These are phyloP conservation scores for Druceiella hillmani DNA, from an alignment of 2,888 invertebrate genomes.

Conservation along the genomic window DNA sequence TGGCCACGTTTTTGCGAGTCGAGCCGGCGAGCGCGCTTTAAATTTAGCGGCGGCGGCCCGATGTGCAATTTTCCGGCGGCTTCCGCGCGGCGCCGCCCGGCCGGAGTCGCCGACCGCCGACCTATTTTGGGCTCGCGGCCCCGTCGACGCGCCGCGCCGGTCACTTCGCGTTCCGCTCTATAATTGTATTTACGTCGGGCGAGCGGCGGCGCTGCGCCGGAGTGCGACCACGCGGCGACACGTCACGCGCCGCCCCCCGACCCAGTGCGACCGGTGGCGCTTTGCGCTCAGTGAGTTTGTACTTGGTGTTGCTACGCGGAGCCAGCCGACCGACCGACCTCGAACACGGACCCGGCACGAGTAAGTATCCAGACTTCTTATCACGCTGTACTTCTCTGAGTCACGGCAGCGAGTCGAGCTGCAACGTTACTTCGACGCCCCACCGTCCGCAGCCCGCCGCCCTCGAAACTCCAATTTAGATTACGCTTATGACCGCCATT, in stretches of 20 bases:
- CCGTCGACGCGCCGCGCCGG: constrained; percentile 8
- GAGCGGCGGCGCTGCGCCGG: constrained; percentile 2
- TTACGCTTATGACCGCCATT: too few relatives aligned
- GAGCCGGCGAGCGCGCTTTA: constrained; percentile 23
- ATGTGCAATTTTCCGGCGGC: constrained; percentile 40
- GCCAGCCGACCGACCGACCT: background rate
- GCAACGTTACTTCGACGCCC: too few relatives aligned
- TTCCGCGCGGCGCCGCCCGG: constrained; percentile 28
- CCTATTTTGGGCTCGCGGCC: constrained; percentile 2
- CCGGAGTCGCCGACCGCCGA: constrained; percentile 8
- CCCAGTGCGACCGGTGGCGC: constrained; percentile 11
- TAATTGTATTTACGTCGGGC: background rate
- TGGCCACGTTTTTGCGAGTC: too few relatives aligned
- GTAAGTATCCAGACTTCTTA: too few relatives aligned
- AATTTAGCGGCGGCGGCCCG: constrained; percentile 38
- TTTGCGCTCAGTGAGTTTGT: constrained; percentile 15
- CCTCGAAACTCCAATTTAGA: too few relatives aligned
- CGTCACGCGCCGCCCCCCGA: constrained; percentile 22
- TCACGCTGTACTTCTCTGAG: too few relatives aligned
- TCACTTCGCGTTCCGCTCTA: constrained; percentile 1
- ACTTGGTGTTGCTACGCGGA: constrained; percentile 31
- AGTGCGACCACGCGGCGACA: background rate
- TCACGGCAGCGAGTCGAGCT: too few relatives aligned
- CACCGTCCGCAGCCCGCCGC: too few relatives aligned
- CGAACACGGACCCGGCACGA: constrained; percentile 25